A percentile compares a stretch with the other conserved stretches of the same genome.
These are phyloP conservation scores for Karalla daura DNA, from an alignment of 2,797 vertebrate species.

Conservation along the genomic window DNA sequence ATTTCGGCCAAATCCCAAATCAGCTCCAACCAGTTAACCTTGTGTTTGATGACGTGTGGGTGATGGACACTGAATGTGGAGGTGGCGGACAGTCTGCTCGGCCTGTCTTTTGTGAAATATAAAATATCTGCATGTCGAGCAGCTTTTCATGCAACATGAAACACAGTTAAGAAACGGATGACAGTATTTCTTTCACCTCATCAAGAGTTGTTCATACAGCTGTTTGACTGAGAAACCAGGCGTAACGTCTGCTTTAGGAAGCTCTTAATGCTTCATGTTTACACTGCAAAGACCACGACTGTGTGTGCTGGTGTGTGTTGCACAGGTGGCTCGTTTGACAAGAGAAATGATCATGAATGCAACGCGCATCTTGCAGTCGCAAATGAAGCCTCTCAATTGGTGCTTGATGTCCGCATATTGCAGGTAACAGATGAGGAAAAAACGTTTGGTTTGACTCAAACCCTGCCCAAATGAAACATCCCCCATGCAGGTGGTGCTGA, in stretches of 20 bases:
- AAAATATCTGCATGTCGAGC: constrained; percentile 26
- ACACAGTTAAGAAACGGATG: constrained; percentile 16
- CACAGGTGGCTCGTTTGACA: constrained; percentile 6
- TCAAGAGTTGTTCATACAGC: constrained; percentile 26
- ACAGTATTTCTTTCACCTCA: constrained; percentile 27
- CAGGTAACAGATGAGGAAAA: not conserved
- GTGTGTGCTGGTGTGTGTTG: not conserved
- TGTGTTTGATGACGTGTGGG: constrained; percentile 30
- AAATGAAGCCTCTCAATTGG: not conserved
- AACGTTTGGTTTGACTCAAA: not conserved
- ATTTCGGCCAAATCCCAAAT: constrained; percentile 30
- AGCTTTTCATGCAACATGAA: constrained; percentile 23
- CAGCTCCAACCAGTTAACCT: constrained; percentile 42
- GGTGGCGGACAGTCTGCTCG: constrained; percentile 5
- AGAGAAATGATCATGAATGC: not conserved
- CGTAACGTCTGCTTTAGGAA: constrained; percentile 16
- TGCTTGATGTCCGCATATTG: constrained; percentile 22
- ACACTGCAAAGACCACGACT: constrained; percentile 1
- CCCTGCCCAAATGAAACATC: constrained; percentile 3
- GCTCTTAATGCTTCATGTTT: constrained; percentile 18
- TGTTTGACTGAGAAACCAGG: constrained; percentile 23
- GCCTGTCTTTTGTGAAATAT: constrained; percentile 9
- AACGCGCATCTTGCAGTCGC: not conserved
- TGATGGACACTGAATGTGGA: constrained; percentile 22
- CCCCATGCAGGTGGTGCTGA: not conserved